Evolutionary conservation across 2,113 vertebrate genomes (phyloP).

Genomic region (Amazona vittata): DNA sequence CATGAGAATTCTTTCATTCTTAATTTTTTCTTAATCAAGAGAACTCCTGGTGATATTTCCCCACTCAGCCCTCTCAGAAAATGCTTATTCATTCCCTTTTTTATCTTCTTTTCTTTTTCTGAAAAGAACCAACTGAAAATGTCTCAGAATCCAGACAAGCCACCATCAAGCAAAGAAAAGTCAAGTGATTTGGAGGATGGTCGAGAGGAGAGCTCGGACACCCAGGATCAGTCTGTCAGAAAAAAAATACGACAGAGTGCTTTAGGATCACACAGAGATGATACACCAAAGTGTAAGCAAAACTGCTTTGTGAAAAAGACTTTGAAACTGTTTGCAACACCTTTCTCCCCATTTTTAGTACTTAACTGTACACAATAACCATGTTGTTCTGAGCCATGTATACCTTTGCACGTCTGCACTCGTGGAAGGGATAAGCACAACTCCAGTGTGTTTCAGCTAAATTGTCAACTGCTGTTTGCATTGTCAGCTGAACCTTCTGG

Average conservation of each 20-base stretch:
- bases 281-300: slow-evolving; percentile 82
- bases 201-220: slow-evolving; percentile 60
- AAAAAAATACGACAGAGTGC: slow-evolving; percentile 73
- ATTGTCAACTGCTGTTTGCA: neutral
- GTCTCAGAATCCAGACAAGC: slow-evolving; percentile 84
- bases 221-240: slow-evolving; percentile 70
- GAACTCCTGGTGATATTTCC: neutral
- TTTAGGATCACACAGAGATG: slow-evolving; percentile 73
- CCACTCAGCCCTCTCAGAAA: neutral
- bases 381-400: neutral
- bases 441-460: neutral
- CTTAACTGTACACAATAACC: neutral
- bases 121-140: slow-evolving; percentile 73
- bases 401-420: too few relatives aligned
- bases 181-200: slow-evolving; percentile 62
- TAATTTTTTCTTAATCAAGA: neutral
- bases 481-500: neutral
- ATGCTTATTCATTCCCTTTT: neutral
- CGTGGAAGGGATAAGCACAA: neutral
- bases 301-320: neutral
- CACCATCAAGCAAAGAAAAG: slow-evolving; percentile 67
- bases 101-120: neutral
- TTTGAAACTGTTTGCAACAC: neutral
- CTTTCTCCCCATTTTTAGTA: neutral
- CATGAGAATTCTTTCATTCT: neutral